Evolutionary conservation across 2,888 invertebrate species (phyloP), one percentile per base, ranked within the genome.

Genomic region (Nysson spinosus): DNA sequence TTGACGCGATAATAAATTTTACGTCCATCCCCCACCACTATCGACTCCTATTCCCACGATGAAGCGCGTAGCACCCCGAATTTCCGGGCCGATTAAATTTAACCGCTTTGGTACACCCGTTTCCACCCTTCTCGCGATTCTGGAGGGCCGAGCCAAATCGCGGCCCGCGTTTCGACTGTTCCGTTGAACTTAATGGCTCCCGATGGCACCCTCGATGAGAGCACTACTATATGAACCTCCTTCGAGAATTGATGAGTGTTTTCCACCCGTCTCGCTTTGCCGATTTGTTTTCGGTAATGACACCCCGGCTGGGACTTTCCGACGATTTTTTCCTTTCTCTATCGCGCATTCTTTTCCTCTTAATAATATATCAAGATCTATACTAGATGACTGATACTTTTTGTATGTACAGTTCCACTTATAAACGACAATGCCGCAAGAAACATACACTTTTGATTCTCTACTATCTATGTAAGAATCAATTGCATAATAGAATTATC

Each of bases 1-100:
- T 83, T 82, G 79, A 83, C 77, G 76, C 75, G 77, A 80, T 83
- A 76, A 82, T 83, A 80, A 82, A 83, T 83, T 82, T 79, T 72
- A 69, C 72, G 40, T 56, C 44, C 54, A 34, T 34, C 49, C 58
- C 54, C 39, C 42, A 61, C 60, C 63, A 11, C 32, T 40, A 30
- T 55, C 42, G 50, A 34, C 50, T 56, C 39, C 67, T 65, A 64
- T 70, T 58, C 52, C 58, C 69, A 54, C 55, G 40, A 46, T 51
- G 58, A 50, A 55, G 47, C 62, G 43, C 55, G 52, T 55, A 24
- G 49, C 61, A 56, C 62, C 54, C 71, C 62, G 62, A 62, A 77
- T 77, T 78, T 71, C 60, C 66, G 39, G 54, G 22, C 64, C 71
- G 71, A 78, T 79, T 79, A 79, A 79, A 78, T 79, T 79, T 73